Evolutionary conservation across 2,113 vertebrate genomes (phyloP).

Genomic region (Oryzias celebensis): DNA sequence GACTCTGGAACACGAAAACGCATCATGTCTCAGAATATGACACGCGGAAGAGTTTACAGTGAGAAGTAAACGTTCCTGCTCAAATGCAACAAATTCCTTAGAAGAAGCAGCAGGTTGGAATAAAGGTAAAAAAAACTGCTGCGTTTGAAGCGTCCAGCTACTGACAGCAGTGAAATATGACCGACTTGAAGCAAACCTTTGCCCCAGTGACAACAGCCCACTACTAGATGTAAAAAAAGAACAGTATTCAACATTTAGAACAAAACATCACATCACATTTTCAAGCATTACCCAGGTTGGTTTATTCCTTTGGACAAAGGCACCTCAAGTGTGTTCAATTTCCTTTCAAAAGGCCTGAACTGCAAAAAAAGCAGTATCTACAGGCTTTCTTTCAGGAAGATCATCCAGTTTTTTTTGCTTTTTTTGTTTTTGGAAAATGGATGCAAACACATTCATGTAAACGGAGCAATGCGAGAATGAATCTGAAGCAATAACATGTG

Average conservation of each 20-base stretch:
- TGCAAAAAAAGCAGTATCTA: slow-evolving; percentile 3
- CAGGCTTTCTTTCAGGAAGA: neutral
- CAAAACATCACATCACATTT: slow-evolving; percentile 64
- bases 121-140: neutral
- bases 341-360: slow-evolving; percentile 20
- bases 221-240: slow-evolving; percentile 45
- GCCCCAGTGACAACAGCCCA: slow-evolving; percentile 46
- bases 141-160: slow-evolving; percentile 1
- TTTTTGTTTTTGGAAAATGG: too few species aligned
- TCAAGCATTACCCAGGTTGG: slow-evolving; percentile 85
- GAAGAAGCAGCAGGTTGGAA: slow-evolving; percentile 3
- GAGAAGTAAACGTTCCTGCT: slow-evolving; percentile 20
- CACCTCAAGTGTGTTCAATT: slow-evolving; percentile 66
- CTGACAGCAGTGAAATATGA: too few species aligned
- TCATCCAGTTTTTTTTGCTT: too few species aligned
- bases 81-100: slow-evolving; percentile 4
- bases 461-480: too few species aligned
- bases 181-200: neutral
- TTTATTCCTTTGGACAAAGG: slow-evolving; percentile 77
- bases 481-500: too few species aligned
- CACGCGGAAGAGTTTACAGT: neutral
- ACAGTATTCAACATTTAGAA: slow-evolving; percentile 65
- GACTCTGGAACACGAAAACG: slow-evolving; percentile 14
- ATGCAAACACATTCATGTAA: too few species aligned
- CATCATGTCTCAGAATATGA: slow-evolving; percentile 17